These are phyloP conservation scores for Vireo griseus DNA, from an alignment of 2,797 vertebrate species.

Conservation along the genomic window DNA sequence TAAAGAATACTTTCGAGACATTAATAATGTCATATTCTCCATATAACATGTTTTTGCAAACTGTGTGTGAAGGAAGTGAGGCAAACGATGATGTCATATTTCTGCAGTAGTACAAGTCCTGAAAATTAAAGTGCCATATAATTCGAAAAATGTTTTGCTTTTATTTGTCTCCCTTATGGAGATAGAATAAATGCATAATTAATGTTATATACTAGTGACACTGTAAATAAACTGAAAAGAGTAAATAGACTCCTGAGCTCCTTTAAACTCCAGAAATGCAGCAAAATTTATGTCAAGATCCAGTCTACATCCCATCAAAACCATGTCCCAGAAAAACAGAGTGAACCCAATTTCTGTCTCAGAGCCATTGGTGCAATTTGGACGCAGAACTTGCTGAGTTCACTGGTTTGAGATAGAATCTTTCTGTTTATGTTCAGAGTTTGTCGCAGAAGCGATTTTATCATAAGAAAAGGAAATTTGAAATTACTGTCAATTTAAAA, in stretches of 20 bases:
- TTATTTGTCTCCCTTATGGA: neutral
- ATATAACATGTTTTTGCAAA: neutral
- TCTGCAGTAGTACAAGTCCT: neutral
- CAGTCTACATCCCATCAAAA: neutral
- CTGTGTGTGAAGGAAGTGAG: neutral
- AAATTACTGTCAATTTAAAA: neutral
- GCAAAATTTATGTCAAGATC: neutral
- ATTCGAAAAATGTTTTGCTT: neutral
- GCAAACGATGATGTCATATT: neutral
- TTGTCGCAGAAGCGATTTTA: neutral
- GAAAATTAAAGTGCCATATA: neutral
- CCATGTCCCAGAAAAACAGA: neutral
- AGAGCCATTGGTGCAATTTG: neutral
- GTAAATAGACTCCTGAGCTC: neutral
- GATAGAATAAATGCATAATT: neutral
- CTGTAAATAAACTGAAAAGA: constrained; percentile 9
- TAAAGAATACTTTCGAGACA: neutral
- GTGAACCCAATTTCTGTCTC: neutral
- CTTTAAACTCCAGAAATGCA: constrained; percentile 6
- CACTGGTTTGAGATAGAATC: neutral
- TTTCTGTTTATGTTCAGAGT: neutral
- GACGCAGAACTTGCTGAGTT: neutral
- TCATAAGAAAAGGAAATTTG: neutral
- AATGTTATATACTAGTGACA: neutral
- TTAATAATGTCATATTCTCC: neutral